Evolutionary conservation across 2,113 vertebrate species (phyloP), one percentile per base, ranked within the genome.

Genomic region (Dipodomys stephensi): DNA sequence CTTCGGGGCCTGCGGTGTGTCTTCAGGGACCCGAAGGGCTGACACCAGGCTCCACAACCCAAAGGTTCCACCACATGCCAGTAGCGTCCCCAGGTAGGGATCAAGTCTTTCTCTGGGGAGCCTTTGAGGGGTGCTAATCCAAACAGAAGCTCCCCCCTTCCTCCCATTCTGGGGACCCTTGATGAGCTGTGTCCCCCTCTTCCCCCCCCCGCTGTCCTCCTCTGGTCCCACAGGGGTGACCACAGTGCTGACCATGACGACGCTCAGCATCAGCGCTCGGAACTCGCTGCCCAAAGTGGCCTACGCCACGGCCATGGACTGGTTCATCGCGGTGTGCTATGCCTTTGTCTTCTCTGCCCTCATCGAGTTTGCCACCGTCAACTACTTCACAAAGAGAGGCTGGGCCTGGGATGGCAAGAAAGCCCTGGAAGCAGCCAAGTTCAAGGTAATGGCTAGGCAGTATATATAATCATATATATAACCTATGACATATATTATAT

Each of bases 341-440:
- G 99, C 99, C 73, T 99, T 99, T 22, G 99, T 99, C 68, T 99
- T 99, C 98, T 99, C 99, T 1, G 99, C 99, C 6, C 98, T 99
- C 91, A 99, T 99, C 57, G 99, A 99, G 97, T 99, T 99, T 72
- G 99, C 99, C 86, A 99, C 99, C 0, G 99, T 99, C 83, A 99
- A 99, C 98, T 99, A 99, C 97, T 99, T 99, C 96, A 99, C 99
- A 86, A 99, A 99, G 97, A 98, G 99, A 96, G 99, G 99, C 96
- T 99, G 99, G 99, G 99, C 99, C 28, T 99, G 99, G 99, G 99
- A 99, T 84, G 99, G 99, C n/a, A 99, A 99, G 95, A 99, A 99
- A 95, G 99, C 99, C 10, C 97, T 98, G 98, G 99, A 99, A 96
- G 99, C 99, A 28, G 99, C 99, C 62, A 99, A 99, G 97, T 99